Evolutionary conservation across 2,888 invertebrate species (phyloP), one percentile per base, ranked within the genome.

Genomic region (Xestia c-nigrum): DNA sequence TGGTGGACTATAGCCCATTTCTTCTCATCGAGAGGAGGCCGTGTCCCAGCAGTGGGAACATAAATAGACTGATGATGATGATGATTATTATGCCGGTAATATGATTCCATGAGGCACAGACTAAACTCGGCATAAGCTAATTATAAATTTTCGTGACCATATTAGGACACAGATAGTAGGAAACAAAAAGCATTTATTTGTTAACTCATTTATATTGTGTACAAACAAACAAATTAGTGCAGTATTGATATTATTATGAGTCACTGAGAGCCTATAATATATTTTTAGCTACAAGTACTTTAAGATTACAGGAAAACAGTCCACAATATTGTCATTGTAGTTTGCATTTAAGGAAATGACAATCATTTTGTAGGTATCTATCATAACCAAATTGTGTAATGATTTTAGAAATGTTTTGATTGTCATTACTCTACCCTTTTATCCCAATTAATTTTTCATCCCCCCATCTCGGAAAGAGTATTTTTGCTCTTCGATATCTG

Each of bases 261-360:
- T 78, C 78, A 72, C 10, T 5, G 1, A 31, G 31, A 31, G 31
- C 31, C 31, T 31, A 31, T 31, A 7, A 5, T 4, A 5, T 78
- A 47, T 43, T 77, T 46, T 38, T 40, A 63, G 16, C 0, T 5
- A 46, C 0, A 4, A n/a, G 31, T 70, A 43, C 10, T 46, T 24
- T 14, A 76, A 61, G 12, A 61, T 55, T 21, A 68, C 59, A 72
- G 81, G 81, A 81, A 84, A 81, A 81, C n/a, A 21, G 50, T 72
- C 16, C 5, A 52, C 4, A 63, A 43, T n/a, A n/a, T 70, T 14
- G 14, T 65, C 38, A n/a, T 24, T 24, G 59, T 38, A 19, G 9
- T 43, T 52, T 31, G 5, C 6, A n/a, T 57, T 47, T 50, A 66
- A 14, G 78, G 31, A 76, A 61, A 59, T 67, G 16, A 19, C 14